phyloP scores from a whole-genome alignment of 2,797 vertebrate species.

The Chiroxiphia lanceolata region DNA sequence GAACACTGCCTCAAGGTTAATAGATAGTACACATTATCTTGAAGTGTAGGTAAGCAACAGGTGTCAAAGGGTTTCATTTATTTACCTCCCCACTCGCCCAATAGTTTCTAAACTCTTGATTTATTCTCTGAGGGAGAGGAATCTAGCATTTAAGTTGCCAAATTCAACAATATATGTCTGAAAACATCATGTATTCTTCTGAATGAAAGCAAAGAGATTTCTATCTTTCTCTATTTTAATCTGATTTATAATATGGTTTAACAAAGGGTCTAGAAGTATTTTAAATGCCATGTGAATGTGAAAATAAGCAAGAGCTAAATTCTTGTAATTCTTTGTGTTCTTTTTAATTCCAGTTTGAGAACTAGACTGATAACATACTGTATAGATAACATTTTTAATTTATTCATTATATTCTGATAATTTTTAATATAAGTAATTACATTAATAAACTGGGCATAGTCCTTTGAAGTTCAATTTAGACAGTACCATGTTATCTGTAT shows the following conservation, averaged over 20 bases:
- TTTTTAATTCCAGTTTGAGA: background rate
- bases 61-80: background rate
- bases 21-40: background rate
- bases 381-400: conserved; percentile 43
- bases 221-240: background rate
- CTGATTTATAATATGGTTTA: background rate
- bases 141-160: background rate
- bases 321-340: background rate
- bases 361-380: background rate
- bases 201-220: background rate
- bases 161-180: background rate
- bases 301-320: background rate
- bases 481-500: conserved; percentile 34
- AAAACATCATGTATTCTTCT: background rate
- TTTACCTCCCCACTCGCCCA: background rate
- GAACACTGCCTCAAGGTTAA: background rate
- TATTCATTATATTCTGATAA: conserved; percentile 39
- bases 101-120: background rate
- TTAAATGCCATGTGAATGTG: background rate
- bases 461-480: conserved; percentile 53
- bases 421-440: conserved; percentile 28
- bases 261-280: background rate
- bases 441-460: background rate
- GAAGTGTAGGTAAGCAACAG: background rate
- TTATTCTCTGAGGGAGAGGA: background rate